Percentiles rank a stretch among this genome's conserved stretches.
Conservation (phyloP, 2,888 invertebrate species). For the Mythimna lalbum region DNA sequence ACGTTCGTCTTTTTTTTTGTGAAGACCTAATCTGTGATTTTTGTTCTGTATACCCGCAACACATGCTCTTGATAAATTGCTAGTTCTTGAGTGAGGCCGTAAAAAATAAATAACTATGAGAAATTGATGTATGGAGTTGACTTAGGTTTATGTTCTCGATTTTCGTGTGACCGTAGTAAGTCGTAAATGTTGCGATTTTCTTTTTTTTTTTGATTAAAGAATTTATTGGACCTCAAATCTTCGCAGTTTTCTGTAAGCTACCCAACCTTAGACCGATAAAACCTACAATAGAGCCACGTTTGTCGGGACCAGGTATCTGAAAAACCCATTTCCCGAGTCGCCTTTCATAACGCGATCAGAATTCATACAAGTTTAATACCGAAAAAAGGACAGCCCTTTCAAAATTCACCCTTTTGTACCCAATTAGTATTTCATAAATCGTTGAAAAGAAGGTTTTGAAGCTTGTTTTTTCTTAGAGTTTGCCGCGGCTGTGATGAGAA, state of each 20-base stretch:
- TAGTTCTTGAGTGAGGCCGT: conserved; percentile 69
- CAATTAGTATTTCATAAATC: conserved; percentile 56
- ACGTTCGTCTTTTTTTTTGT: conserved; percentile 79
- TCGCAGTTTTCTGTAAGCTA: conserved; percentile 23
- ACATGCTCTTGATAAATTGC: conserved; percentile 84
- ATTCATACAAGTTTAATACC: conserved; percentile 43
- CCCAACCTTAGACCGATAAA: conserved; percentile 23
- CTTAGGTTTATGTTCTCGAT: conserved; percentile 63
- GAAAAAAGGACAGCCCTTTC: conserved; percentile 40
- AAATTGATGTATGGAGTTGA: conserved; percentile 77
- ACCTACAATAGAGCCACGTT: conserved; percentile 38
- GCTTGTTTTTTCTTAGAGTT: conserved; percentile 57
- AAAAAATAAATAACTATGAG: conserved; percentile 77
- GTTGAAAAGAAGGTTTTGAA: conserved; percentile 44
- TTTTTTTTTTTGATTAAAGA: conserved; percentile 22
- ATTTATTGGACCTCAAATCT: conserved; percentile 16
- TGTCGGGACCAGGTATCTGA: conserved; percentile 43
- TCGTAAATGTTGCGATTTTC: conserved; percentile 32
- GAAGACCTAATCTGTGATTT: conserved; percentile 80
- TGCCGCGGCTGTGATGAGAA: conserved; percentile 72
- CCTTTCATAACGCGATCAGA: conserved; percentile 56
- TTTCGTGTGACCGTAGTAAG: conserved; percentile 27
- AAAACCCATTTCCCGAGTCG: conserved; percentile 47
- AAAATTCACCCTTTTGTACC: conserved; percentile 53
- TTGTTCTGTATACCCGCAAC: conserved; percentile 72